These are phyloP conservation scores for Macroramphosus scolopax DNA, from an alignment of 2,797 vertebrate species.

Conservation along the genomic window DNA sequence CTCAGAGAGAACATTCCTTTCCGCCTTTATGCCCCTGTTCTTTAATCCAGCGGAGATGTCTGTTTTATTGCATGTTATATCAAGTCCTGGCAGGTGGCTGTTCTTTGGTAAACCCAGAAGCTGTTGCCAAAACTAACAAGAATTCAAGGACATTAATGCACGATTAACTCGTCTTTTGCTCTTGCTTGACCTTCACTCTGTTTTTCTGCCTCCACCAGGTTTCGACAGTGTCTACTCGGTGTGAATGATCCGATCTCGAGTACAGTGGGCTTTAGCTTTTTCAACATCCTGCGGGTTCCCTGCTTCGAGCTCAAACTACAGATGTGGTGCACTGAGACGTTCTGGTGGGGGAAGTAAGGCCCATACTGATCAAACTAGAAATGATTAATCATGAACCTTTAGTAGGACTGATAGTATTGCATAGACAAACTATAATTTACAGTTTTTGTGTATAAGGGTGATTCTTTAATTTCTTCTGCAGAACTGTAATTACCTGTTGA, in stretches of 20 bases:
- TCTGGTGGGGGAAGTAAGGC: conserved; percentile 89
- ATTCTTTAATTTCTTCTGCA: conserved; percentile 1
- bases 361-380: no score
- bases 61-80: conserved; percentile 4
- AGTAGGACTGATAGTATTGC: neutral
- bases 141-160: no score
- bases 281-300: conserved; percentile 81
- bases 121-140: no score
- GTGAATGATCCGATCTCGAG: conserved; percentile 82
- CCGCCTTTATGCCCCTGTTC: conserved; percentile 2
- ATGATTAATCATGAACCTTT: conserved; percentile 12
- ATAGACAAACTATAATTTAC: conserved; percentile 11
- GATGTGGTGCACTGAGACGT: conserved; percentile 77
- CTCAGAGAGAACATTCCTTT: conserved; percentile 14
- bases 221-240: conserved; percentile 80
- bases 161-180: neutral
- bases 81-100: conserved; percentile 9
- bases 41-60: conserved; percentile 1
- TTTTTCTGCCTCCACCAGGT: conserved; percentile 67
- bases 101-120: no score
- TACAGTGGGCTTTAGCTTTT: conserved; percentile 86
- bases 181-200: conserved; percentile 1
- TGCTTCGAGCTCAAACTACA: conserved; percentile 83
- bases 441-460: neutral
- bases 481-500: conserved; percentile 5